phyloP scores from a whole-genome alignment of 2,113 vertebrate genomes.

The Psilopsiagon aymara region DNA sequence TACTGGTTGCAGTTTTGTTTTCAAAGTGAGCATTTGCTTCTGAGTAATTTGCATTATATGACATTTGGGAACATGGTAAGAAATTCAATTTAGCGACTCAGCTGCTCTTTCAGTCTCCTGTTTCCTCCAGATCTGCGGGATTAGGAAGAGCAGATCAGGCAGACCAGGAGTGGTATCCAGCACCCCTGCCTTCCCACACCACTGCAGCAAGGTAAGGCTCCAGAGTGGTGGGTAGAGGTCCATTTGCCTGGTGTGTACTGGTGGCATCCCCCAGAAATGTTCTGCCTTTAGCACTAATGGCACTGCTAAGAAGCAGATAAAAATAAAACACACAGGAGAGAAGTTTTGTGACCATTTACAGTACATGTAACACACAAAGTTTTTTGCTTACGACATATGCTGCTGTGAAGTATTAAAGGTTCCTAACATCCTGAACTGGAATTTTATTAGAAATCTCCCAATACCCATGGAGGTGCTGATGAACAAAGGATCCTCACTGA shows the following conservation, averaged over 20 bases:
- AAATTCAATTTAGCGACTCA: neutral
- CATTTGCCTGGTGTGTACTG: neutral
- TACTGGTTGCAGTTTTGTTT: neutral
- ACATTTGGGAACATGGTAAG: neutral
- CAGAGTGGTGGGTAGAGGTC: too few relatives aligned
- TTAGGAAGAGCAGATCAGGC: neutral
- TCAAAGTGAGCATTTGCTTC: neutral
- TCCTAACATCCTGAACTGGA: neutral
- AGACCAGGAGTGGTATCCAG: neutral
- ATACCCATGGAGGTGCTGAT: neutral
- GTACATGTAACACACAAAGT: neutral
- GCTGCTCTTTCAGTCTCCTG: neutral
- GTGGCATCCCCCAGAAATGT: neutral
- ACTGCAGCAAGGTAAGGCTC: neutral
- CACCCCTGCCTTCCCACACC: neutral
- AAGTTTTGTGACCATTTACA: neutral
- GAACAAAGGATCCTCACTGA: neutral
- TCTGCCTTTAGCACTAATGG: neutral
- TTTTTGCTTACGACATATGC: neutral
- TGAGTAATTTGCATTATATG: neutral
- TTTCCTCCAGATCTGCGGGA: neutral
- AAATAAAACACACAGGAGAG: neutral
- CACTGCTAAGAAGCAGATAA: neutral
- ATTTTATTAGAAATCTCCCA: neutral
- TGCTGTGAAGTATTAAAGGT: neutral